A percentile compares a stretch with the other conserved stretches of the same genome.
Conservation (phyloP, 1,140 invertebrate species). For the Diabrotica undecimpunctata region DNA sequence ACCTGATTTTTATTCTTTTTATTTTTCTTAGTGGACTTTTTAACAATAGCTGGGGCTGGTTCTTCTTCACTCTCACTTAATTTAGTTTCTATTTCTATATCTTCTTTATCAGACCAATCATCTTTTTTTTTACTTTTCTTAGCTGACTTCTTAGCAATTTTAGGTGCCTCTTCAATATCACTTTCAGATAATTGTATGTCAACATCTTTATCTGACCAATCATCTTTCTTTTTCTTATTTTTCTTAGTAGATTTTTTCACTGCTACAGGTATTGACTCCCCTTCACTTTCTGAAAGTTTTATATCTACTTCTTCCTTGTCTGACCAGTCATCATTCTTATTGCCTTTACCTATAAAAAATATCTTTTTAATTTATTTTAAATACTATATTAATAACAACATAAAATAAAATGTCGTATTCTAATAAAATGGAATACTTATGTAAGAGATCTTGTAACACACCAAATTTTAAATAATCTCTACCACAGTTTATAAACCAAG, state of each 20-base stretch:
- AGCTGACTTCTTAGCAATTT: constrained; percentile 9
- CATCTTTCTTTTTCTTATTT: constrained; percentile 48
- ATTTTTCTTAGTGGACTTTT: constrained; percentile 44
- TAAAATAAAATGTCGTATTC: no score
- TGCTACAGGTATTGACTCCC: constrained; percentile 37
- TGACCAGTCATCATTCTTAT: constrained; percentile 53
- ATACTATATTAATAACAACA: no score
- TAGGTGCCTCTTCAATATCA: not conserved
- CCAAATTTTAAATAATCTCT: no score
- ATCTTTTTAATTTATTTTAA: no score
- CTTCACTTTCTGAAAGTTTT: constrained; percentile 46
- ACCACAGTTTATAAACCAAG: no score
- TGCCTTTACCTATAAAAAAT: constrained; percentile 47
- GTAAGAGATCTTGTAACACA: no score
- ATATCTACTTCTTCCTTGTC: constrained; percentile 51
- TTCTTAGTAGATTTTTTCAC: constrained; percentile 38
- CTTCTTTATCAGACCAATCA: constrained; percentile 44
- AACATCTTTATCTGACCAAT: constrained; percentile 13
- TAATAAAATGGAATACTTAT: no score
- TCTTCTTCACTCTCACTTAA: constrained; percentile 47
- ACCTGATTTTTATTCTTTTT: constrained; percentile 23
- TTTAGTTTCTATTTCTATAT: constrained; percentile 34
- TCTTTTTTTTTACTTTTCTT: constrained; percentile 44
- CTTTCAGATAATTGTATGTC: constrained; percentile 30
- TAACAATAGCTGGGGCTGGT: constrained; percentile 39